Evolutionary conservation across 2,797 vertebrate genomes (phyloP), one percentile per base, ranked within the genome.

Genomic region (Crenuchus spilurus): DNA sequence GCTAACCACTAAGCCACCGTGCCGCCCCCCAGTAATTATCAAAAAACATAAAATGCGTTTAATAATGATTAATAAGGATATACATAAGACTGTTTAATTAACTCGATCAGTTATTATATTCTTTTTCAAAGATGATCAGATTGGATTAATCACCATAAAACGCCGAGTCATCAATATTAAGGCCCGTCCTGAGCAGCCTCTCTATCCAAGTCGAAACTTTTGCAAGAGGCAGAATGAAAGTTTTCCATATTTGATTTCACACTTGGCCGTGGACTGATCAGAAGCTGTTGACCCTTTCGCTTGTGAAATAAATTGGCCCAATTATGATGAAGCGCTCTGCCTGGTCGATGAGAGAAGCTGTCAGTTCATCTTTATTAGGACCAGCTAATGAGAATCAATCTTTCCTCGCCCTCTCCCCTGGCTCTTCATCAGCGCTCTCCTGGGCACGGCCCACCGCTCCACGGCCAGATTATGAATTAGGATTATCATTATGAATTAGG

Each of bases 341-440:
- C 51, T 48, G 58, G 22, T 54, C 70, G 41, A 75, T 75, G 69
- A 72, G 30, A 61, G 69, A 70, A 75, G 39, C 64, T 74, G 61
- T 78, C 69, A 58, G 63, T 75, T 78, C 20, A 24, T 69, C 72
- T 75, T 70, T 72, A 70, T 78, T 66, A 61, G 58, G 31, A 68
- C 52, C 57, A 39, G 42, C 57, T 75, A 72, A 72, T 64, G 57
- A 75, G 72, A 72, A 81, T 42, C 80, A 60, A 54, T 75, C 69
- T 68, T 55, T 48, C 13, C 16, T 64, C 22, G 0, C 24, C 35
- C 30, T 64, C 35, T 64, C 49, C 31, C 42, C 49, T 22, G 20
- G 48, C 22, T 64, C 74, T 9, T 20, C 60, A 48, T 49, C 58
- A 64, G 51, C 30, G 3, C 51, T 72, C 49, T 52, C 64, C 20